Evolutionary conservation across 2,797 vertebrate genomes (phyloP), one percentile per base, ranked within the genome.

Genomic region (Lagorchestes hirsutus): DNA sequence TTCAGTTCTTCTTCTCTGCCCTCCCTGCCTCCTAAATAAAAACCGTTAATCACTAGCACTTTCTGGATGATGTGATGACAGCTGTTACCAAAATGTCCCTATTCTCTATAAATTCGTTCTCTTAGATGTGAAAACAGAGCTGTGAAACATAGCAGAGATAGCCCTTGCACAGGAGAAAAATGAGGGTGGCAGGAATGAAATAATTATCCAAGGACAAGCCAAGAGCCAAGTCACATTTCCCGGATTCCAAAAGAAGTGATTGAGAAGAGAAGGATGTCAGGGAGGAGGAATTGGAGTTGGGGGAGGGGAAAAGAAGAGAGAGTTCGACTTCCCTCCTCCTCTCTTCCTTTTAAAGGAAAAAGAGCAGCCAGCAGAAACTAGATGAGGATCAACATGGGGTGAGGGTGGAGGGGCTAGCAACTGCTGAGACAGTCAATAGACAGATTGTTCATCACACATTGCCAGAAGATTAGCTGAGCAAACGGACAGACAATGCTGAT

Each of bases 381-480:
- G 98, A 98, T 97, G 98, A 55, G 29, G 98, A 97, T 99, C 98
- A 98, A 98, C 98, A 98, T 97, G 98, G 98, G 98, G 98, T 97
- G 98, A 98, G 98, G 98, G 98, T 98, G 98, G 98, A 98, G 98
- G 97, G 98, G 97, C 98, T 96, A 93, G 98, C 98, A 97, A 98
- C 98, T 98, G 98, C 98, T 98, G 98, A 98, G 98, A 98, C 95
- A 96, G 98, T 98, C 98, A 99, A 99, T 98, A 98, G 98, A 96
- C 98, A 98, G 98, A 98, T 98, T 98, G 98, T 99, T 98, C 98
- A 98, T 98, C 98, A 97, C 98, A 97, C 98, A 98, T 97, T 98
- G 98, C 98, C 98, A 97, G 98, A 98, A 99, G 99, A 99, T 99
- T 98, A 99, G 98, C 98, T 97, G 98, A 98, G 98, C 98, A 98